Conservation (phyloP, 2,888 invertebrate species). For the Isoperla grammatica region DNA sequence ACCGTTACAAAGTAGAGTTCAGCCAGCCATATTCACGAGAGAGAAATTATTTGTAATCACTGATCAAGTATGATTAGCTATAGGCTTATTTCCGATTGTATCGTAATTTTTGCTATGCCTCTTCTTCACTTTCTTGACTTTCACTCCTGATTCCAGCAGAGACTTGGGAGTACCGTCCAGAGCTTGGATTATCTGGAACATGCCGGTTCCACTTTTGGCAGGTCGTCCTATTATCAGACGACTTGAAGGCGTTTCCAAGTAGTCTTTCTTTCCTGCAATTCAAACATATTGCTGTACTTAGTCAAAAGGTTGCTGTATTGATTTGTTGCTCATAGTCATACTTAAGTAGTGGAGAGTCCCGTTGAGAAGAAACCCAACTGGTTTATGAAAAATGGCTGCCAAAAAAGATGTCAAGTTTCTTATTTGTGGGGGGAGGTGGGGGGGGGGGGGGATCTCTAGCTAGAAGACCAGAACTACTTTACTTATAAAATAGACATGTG, state of each 20-base stretch:
- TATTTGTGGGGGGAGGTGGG: too few relatives aligned
- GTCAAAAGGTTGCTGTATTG: too few relatives aligned
- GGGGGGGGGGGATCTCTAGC: too few relatives aligned
- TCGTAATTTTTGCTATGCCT: background rate
- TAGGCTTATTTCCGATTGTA: background rate
- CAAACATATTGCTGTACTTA: background rate
- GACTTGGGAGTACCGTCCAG: background rate
- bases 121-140: background rate
- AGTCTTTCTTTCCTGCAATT: conserved; percentile 63
- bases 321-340: too few relatives aligned
- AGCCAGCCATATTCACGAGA: background rate
- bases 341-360: too few relatives aligned
- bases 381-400: too few relatives aligned
- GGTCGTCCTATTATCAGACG: conserved; percentile 82
- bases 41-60: background rate
- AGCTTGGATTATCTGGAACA: conserved; percentile 46
- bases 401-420: too few relatives aligned
- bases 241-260: conserved; percentile 76
- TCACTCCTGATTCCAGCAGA: background rate
- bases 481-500: background rate
- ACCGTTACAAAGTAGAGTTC: too few relatives aligned
- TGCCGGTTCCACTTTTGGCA: conserved; percentile 76
- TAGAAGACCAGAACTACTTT: too few relatives aligned
- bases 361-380: too few relatives aligned
- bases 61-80: background rate